Evolutionary conservation across 2,888 invertebrate genomes (phyloP).

Genomic region (Argyra leucocephala): DNA sequence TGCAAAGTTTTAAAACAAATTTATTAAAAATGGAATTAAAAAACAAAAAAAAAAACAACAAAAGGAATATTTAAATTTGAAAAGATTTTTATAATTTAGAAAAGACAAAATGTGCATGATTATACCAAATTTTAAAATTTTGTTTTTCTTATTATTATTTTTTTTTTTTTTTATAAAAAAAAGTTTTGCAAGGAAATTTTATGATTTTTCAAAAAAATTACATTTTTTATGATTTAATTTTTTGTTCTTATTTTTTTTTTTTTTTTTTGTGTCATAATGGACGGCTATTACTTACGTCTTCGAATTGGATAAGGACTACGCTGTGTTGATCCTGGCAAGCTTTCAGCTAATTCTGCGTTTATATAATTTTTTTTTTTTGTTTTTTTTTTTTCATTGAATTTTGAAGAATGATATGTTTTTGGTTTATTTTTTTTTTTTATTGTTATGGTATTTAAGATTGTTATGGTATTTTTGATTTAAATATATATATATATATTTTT

Average conservation of each 20-base stretch:
- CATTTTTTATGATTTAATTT: too few species aligned
- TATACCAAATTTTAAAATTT: not conserved
- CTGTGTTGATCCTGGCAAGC: constrained; percentile 72
- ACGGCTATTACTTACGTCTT: constrained; percentile 63
- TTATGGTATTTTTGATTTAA: constrained; percentile 15
- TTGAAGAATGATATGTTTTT: constrained; percentile 20
- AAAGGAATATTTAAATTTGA: too few species aligned
- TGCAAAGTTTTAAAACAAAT: too few species aligned
- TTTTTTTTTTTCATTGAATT: constrained; percentile 24
- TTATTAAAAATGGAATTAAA: too few species aligned
- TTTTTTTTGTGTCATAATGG: not conserved
- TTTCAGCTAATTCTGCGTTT: constrained; percentile 72
- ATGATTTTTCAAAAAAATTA: too few species aligned
- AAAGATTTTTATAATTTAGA: too few species aligned
- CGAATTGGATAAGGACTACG: constrained; percentile 76
- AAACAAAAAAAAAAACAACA: too few species aligned
- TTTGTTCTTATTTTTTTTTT: too few species aligned
- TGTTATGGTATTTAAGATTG: constrained; percentile 11
- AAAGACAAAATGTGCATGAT: not conserved
- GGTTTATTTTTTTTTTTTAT: constrained; percentile 20
- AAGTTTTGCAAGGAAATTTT: not conserved
- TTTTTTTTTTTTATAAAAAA: not conserved
- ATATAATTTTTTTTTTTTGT: constrained; percentile 14
- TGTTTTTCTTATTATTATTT: not conserved
- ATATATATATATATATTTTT: constrained; percentile 17